These are phyloP conservation scores for Idaea straminata DNA, from an alignment of 2,888 invertebrate genomes.

Conservation along the genomic window DNA sequence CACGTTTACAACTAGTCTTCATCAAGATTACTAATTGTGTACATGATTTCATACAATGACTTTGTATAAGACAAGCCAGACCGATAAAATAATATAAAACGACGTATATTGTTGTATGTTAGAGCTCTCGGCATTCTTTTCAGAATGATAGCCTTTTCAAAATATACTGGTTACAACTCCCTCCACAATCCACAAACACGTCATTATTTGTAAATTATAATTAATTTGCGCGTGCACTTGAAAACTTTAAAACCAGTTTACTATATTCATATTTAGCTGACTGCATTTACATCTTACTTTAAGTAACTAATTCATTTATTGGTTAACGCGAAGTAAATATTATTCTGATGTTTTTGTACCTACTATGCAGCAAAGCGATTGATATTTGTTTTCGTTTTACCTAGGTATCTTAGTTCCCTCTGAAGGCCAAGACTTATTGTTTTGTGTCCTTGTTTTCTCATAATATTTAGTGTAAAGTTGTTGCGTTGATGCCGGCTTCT, in stretches of 20 bases:
- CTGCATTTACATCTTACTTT: neutral
- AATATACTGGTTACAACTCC: too few species aligned
- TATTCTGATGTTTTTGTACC: too few species aligned
- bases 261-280: neutral
- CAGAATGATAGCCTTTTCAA: too few species aligned
- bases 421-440: neutral
- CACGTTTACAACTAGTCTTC: constrained; percentile 1
- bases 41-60: constrained; percentile 3
- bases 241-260: neutral
- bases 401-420: too few species aligned
- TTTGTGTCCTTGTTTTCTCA: neutral
- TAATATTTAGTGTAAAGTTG: neutral
- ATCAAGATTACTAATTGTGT: constrained; percentile 11
- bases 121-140: neutral
- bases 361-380: too few species aligned
- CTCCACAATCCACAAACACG: neutral
- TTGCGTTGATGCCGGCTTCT: neutral
- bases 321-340: neutral
- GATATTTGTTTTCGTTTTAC: too few species aligned
- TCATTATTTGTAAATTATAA: neutral
- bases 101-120: neutral
- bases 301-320: neutral
- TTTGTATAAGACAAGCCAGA: too few species aligned
- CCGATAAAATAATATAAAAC: too few species aligned
- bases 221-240: neutral